Conservation (phyloP, 2,888 invertebrate species). For the Cheilosia variabilis region DNA sequence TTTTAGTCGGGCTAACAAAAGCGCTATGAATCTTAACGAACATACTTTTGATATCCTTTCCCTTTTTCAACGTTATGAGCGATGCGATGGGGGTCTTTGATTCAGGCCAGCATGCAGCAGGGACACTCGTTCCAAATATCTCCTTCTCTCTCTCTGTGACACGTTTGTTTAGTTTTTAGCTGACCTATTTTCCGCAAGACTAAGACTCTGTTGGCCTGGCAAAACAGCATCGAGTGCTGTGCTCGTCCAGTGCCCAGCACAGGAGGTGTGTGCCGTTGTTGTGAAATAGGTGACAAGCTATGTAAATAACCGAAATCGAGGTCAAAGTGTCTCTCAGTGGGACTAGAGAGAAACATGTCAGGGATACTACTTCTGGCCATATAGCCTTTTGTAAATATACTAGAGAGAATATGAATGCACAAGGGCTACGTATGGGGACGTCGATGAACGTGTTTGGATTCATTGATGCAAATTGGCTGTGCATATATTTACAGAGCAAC, state of each 20-base stretch:
- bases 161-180: constrained; percentile 52
- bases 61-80: constrained; percentile 19
- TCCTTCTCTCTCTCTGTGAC: not conserved
- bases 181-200: constrained; percentile 68
- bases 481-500: constrained; percentile 48
- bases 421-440: constrained; percentile 4
- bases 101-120: not conserved
- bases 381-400: constrained; percentile 48
- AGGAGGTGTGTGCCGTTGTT: not conserved
- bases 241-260: not conserved
- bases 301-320: constrained; percentile 66
- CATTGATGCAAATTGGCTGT: constrained; percentile 68
- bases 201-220: constrained; percentile 43
- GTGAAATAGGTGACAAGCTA: constrained; percentile 48
- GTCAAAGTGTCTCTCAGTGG: constrained; percentile 46
- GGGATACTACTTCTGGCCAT: constrained; percentile 24
- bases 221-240: constrained; percentile 10
- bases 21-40: constrained; percentile 55
- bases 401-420: constrained; percentile 53
- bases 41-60: constrained; percentile 36
- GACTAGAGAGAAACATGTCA: constrained; percentile 46
- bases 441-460: constrained; percentile 27
- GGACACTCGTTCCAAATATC: constrained; percentile 19
- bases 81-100: not conserved
- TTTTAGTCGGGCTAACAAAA: constrained; percentile 29